phyloP scores from a whole-genome alignment of 2,113 vertebrate species.

The Marmota monax region DNA sequence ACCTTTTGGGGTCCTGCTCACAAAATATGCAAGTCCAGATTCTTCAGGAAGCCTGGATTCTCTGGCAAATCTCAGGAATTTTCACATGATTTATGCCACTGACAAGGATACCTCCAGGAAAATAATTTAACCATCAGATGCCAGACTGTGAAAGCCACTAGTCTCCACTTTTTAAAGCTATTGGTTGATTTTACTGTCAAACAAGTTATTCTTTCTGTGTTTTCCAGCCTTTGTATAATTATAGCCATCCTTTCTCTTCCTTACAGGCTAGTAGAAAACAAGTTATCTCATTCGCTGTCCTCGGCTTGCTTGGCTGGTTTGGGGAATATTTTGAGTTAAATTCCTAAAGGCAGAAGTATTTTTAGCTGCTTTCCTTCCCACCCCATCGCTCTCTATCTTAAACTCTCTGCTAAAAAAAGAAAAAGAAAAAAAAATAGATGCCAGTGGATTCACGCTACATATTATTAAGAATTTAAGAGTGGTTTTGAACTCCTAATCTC shows the following conservation, averaged over 20 bases:
- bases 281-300: background rate
- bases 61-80: background rate
- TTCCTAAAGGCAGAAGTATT: conserved; percentile 36
- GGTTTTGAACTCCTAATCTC: background rate
- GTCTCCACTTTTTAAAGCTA: background rate
- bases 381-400: background rate
- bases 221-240: background rate
- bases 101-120: background rate
- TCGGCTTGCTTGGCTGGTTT: background rate
- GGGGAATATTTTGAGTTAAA: background rate
- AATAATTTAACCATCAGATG: background rate
- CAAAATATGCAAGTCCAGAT: background rate
- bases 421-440: background rate
- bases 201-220: background rate
- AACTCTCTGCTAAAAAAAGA: conserved; percentile 30
- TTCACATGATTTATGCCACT: conserved; percentile 14
- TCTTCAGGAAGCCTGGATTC: conserved; percentile 34
- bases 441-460: background rate
- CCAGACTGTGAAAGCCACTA: background rate
- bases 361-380: background rate
- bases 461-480: conserved; percentile 11
- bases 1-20: background rate
- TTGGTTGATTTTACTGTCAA: background rate
- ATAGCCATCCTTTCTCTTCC: background rate
- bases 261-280: background rate